These are phyloP conservation scores for Atlantisia rogersi DNA, from an alignment of 2,113 vertebrate species.

Conservation along the genomic window DNA sequence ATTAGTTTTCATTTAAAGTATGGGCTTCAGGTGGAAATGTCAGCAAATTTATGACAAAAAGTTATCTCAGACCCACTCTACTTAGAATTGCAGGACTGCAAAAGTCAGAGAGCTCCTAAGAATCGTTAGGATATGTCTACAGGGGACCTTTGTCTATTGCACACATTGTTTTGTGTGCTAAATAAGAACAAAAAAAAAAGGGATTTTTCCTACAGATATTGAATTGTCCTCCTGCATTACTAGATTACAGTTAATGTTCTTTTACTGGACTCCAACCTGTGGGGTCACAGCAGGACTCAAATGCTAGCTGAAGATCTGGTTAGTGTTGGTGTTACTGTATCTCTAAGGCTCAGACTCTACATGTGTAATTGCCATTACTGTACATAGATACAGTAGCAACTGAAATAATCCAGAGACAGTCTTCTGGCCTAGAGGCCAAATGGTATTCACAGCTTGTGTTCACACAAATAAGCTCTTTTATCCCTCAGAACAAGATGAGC, in stretches of 20 bases:
- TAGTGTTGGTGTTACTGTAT: neutral
- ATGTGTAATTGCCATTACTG: neutral
- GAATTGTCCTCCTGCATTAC: neutral
- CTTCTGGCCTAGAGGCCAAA: neutral
- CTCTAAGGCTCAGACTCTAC: neutral
- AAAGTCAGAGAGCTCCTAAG: neutral
- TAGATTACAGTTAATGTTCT: neutral
- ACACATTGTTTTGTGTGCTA: neutral
- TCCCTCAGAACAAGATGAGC: neutral
- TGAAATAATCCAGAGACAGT: neutral
- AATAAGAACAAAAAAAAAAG: neutral
- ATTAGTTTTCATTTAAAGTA: neutral
- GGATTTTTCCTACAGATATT: neutral
- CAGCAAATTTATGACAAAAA: neutral
- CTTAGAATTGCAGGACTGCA: neutral
- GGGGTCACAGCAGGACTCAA: neutral
- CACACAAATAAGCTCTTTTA: neutral
- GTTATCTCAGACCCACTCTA: neutral
- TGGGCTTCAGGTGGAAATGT: neutral
- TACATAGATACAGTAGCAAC: neutral
- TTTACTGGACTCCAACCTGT: neutral
- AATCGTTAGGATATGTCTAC: neutral
- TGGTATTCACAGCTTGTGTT: neutral
- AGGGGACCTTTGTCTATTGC: neutral
- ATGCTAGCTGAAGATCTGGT: neutral